Conservation (phyloP, 2,888 invertebrate species). For the Anoplius nigerrimus region DNA sequence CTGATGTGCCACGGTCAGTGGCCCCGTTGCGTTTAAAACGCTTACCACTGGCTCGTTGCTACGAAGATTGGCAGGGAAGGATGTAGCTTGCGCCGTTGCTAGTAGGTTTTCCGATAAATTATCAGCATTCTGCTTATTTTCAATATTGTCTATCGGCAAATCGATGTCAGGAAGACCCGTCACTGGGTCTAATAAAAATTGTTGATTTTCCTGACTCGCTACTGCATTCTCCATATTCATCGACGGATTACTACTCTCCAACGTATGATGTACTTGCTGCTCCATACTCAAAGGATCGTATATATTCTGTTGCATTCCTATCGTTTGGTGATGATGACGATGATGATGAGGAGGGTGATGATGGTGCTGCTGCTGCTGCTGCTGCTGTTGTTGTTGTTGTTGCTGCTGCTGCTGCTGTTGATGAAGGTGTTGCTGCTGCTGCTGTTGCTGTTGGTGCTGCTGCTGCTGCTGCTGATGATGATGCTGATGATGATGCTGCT, state of each 20-base stretch:
- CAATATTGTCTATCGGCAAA: slow-evolving; percentile 66
- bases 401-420: slow-evolving; percentile 10
- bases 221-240: slow-evolving; percentile 56
- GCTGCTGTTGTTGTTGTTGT: slow-evolving; percentile 18
- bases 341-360: neutral
- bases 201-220: slow-evolving; percentile 62
- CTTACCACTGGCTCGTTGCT: slow-evolving; percentile 41
- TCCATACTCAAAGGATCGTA: slow-evolving; percentile 68
- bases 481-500: slow-evolving; percentile 16
- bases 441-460: too few species aligned
- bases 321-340: slow-evolving; percentile 44
- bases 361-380: slow-evolving; percentile 4
- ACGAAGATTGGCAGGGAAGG: slow-evolving; percentile 47
- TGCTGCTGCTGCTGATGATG: too few species aligned
- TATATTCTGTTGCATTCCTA: slow-evolving; percentile 63
- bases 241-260: slow-evolving; percentile 53
- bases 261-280: slow-evolving; percentile 60
- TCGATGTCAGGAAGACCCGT: slow-evolving; percentile 70
- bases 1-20: slow-evolving; percentile 38
- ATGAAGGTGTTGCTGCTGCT: too few species aligned
- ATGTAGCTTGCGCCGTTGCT: slow-evolving; percentile 41
- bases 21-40: slow-evolving; percentile 36
- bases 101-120: slow-evolving; percentile 41
- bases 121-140: slow-evolving; percentile 56
- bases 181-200: slow-evolving; percentile 67